phyloP scores from a whole-genome alignment of 2,797 vertebrate genomes.

The Oreochromis grahami region DNA sequence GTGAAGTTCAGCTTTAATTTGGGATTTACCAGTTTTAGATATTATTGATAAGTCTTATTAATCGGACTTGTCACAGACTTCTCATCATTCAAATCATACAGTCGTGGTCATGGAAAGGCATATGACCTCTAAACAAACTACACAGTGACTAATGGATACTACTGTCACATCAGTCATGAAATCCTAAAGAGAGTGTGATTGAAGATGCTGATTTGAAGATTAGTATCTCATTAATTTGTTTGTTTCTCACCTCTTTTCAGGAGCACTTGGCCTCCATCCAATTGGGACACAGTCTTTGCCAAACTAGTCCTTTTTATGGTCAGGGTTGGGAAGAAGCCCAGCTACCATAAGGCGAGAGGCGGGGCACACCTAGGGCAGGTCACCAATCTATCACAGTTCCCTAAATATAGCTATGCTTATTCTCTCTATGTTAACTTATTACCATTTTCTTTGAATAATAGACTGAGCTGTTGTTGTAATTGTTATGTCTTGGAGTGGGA shows the following conservation, averaged over 20 bases:
- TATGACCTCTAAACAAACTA: background rate
- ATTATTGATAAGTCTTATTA: background rate
- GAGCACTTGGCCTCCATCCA: background rate
- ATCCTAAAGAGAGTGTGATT: background rate
- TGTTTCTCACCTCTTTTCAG: background rate
- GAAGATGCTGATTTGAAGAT: background rate
- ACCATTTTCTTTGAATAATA: background rate
- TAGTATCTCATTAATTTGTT: background rate
- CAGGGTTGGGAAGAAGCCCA: background rate
- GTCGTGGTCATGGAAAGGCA: background rate
- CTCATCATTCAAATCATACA: accelerated
- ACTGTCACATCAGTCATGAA: background rate
- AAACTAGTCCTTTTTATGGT: background rate
- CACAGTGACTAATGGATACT: background rate
- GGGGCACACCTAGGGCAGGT: accelerated
- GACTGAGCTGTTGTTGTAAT: background rate
- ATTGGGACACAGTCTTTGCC: background rate
- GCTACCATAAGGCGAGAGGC: accelerated
- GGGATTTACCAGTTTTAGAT: background rate
- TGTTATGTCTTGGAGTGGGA: background rate
- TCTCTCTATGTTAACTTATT: background rate
- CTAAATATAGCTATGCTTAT: background rate
- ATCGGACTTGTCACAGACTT: background rate
- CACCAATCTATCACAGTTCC: background rate
- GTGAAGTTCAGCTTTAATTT: background rate